Evolutionary conservation across 23 tunicate genomes (phyloP).

Genomic region (Halocynthia roretzi): DNA sequence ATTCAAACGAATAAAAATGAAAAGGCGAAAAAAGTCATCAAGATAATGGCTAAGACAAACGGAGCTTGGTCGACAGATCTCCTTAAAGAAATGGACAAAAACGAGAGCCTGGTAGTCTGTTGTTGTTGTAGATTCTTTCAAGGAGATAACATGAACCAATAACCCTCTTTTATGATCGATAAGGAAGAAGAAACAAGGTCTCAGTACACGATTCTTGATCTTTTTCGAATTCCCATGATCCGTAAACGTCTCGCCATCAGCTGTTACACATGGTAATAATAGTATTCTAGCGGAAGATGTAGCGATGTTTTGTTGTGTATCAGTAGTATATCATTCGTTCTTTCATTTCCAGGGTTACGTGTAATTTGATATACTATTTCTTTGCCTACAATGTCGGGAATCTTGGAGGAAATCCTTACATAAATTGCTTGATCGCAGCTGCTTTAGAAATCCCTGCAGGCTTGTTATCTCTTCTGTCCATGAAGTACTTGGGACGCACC

Average conservation of each 20-base stretch:
- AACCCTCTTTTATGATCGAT: no score
- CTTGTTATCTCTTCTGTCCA: background rate
- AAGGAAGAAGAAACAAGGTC: background rate
- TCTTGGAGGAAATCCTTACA: constrained; percentile 4
- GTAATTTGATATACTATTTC: background rate
- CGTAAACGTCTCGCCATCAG: constrained; percentile 4
- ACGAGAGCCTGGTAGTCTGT: background rate
- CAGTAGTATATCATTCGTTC: background rate
- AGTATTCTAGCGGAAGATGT: background rate
- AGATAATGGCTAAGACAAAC: no score
- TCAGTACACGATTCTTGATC: background rate
- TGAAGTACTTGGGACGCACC: background rate
- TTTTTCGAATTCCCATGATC: background rate
- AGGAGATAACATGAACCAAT: no score
- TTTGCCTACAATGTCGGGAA: background rate
- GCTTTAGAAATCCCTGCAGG: constrained; percentile 3
- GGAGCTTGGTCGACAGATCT: background rate
- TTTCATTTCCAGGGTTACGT: background rate
- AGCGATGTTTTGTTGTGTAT: no score
- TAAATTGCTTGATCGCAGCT: background rate
- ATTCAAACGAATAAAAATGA: background rate
- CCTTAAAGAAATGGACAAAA: background rate
- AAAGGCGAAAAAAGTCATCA: background rate
- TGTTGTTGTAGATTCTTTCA: no score
- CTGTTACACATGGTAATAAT: background rate